Percentiles rank a stretch among this genome's conserved stretches.
Evolutionary conservation across 2,113 vertebrate genomes (phyloP).

Genomic region (Thermophis baileyi): DNA sequence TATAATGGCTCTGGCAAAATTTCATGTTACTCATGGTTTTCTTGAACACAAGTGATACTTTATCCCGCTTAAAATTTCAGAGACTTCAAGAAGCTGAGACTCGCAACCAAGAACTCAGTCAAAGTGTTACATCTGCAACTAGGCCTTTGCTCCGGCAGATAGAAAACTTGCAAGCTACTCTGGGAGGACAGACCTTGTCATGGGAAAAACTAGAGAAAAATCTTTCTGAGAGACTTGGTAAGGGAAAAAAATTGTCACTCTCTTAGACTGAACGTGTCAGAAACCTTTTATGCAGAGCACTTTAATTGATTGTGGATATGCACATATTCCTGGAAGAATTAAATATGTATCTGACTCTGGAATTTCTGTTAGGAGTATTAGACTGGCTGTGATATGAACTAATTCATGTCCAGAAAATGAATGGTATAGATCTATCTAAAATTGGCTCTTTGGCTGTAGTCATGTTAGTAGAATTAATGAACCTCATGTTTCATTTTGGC

Average conservation of each 20-base stretch:
- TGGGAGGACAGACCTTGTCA: slow-evolving; percentile 86
- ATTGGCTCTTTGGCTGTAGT: not conserved
- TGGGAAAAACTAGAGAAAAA: slow-evolving; percentile 97
- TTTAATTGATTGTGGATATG: not conserved
- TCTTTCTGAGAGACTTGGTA: slow-evolving; percentile 93
- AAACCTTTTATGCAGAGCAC: not conserved
- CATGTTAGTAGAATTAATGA: not conserved
- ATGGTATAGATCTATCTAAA: not conserved
- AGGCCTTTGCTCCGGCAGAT: slow-evolving; percentile 93
- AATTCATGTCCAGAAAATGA: not conserved
- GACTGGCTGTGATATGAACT: not conserved
- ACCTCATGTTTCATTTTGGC: not conserved
- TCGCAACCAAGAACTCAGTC: slow-evolving; percentile 94
- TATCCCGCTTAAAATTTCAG: slow-evolving; percentile 64
- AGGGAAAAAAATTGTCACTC: slow-evolving; percentile 21
- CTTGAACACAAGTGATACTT: slow-evolving; percentile 13
- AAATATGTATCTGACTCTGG: not conserved
- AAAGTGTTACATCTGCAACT: slow-evolving; percentile 90
- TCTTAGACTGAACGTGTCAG: not conserved
- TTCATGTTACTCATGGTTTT: not conserved
- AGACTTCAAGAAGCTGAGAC: slow-evolving; percentile 91
- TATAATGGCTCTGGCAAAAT: not conserved
- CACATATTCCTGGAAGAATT: not conserved
- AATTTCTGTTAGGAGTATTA: not conserved
- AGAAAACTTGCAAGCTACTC: slow-evolving; percentile 90